phyloP scores from a whole-genome alignment of 2,113 vertebrate species.

The Galeopterus variegatus region DNA sequence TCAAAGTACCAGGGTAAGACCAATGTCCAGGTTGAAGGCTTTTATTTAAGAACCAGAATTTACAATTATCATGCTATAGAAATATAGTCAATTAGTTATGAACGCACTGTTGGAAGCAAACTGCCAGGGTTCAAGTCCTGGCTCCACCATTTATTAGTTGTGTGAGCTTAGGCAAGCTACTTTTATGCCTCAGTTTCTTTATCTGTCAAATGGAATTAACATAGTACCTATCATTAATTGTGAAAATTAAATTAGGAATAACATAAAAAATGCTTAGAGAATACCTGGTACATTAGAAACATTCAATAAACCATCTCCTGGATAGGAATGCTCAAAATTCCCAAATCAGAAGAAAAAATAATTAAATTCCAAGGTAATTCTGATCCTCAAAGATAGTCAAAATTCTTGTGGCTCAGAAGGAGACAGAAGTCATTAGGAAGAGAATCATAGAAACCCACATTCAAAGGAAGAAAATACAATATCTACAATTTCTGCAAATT shows the following conservation, averaged over 20 bases:
- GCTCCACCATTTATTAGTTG: neutral
- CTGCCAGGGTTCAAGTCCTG: neutral
- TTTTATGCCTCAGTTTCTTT: too few species aligned
- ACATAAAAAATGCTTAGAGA: constrained; percentile 1
- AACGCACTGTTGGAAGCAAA: neutral
- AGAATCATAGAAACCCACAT: neutral
- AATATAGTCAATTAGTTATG: neutral
- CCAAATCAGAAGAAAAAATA: neutral
- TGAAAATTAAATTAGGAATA: constrained; percentile 9
- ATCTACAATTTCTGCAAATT: neutral
- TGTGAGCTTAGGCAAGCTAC: neutral
- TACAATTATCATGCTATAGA: neutral
- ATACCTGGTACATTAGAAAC: neutral
- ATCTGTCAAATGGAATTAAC: neutral
- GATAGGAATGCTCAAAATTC: neutral
- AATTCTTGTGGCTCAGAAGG: neutral
- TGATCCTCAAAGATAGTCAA: neutral
- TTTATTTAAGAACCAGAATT: neutral
- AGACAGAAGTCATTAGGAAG: neutral
- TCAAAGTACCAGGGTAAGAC: neutral
- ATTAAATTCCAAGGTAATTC: constrained; percentile 14
- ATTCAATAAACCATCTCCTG: neutral
- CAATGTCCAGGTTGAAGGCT: neutral
- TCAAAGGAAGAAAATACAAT: neutral
- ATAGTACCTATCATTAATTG: neutral